Percentiles rank a stretch among this genome's conserved stretches.
Evolutionary conservation across 2,888 invertebrate species (phyloP).

Genomic region (Penaeus monodon): DNA sequence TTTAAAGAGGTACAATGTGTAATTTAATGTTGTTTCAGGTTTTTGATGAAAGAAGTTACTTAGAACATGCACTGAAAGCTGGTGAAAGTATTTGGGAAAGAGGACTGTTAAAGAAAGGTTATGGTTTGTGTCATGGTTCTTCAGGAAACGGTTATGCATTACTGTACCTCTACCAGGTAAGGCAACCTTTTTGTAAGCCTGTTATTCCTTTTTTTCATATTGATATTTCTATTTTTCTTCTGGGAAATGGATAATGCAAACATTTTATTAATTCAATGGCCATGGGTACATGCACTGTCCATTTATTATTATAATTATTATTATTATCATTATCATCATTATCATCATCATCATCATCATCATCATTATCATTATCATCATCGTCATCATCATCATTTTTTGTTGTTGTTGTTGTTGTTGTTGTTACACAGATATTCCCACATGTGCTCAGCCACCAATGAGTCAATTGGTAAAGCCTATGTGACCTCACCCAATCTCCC

Average conservation of each 20-base stretch:
- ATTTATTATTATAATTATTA: too few relatives aligned
- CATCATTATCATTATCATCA: too few relatives aligned
- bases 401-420: too few relatives aligned
- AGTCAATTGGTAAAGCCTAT: too few relatives aligned
- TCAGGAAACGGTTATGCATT: conserved; percentile 90
- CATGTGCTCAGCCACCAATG: too few relatives aligned
- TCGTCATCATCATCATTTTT: too few relatives aligned
- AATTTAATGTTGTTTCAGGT: conserved; percentile 72
- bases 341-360: too few relatives aligned
- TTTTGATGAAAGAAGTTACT: conserved; percentile 78
- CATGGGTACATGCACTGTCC: too few relatives aligned
- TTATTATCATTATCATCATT: too few relatives aligned
- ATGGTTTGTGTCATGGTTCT: conserved; percentile 89
- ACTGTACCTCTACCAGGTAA: conserved; percentile 82
- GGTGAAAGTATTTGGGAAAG: conserved; percentile 85
- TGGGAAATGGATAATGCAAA: background rate
- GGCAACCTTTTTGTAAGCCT: conserved; percentile 69
- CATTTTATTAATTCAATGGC: too few relatives aligned
- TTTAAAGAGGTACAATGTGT: background rate
- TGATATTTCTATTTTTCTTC: background rate
- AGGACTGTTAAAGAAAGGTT: conserved; percentile 85
- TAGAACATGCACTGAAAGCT: conserved; percentile 78
- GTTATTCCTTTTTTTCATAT: background rate
- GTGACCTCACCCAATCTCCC: too few relatives aligned
- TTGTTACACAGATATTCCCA: too few relatives aligned